phyloP scores from a whole-genome alignment of 2,113 vertebrate genomes.

The Protobothrops mucrosquamatus region DNA sequence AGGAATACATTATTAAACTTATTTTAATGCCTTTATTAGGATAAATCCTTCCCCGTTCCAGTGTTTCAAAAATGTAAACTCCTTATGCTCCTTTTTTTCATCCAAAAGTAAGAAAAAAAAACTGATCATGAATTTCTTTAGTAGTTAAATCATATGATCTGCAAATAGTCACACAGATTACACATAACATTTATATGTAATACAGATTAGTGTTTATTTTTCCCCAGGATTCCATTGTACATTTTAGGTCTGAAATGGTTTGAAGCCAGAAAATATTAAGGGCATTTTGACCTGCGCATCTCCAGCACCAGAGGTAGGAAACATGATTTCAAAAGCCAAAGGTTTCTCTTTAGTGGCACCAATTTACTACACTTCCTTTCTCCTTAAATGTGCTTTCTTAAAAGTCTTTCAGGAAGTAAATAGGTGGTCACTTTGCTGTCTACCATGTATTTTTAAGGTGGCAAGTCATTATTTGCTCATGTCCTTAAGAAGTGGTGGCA shows the following conservation, averaged over 20 bases:
- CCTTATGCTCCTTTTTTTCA: conserved; percentile 28
- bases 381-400: not conserved
- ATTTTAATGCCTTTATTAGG: conserved; percentile 51
- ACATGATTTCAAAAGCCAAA: not conserved
- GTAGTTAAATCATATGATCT: not conserved
- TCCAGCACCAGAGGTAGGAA: too few relatives aligned
- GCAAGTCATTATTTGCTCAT: not conserved
- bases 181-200: not conserved
- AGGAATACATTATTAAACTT: not conserved
- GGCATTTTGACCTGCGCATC: not conserved
- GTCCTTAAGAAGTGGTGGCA: not conserved
- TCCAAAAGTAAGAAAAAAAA: not conserved
- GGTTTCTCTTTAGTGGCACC: not conserved
- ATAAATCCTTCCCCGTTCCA: conserved; percentile 34
- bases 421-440: not conserved
- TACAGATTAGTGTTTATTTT: not conserved
- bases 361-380: not conserved
- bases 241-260: not conserved
- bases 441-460: not conserved
- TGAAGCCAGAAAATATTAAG: not conserved
- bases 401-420: not conserved
- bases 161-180: not conserved
- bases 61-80: conserved; percentile 34
- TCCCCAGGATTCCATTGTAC: not conserved
- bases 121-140: not conserved